These are phyloP conservation scores for Drosophila rhopaloa DNA, from an alignment of 1,140 invertebrate genomes.

Conservation along the genomic window DNA sequence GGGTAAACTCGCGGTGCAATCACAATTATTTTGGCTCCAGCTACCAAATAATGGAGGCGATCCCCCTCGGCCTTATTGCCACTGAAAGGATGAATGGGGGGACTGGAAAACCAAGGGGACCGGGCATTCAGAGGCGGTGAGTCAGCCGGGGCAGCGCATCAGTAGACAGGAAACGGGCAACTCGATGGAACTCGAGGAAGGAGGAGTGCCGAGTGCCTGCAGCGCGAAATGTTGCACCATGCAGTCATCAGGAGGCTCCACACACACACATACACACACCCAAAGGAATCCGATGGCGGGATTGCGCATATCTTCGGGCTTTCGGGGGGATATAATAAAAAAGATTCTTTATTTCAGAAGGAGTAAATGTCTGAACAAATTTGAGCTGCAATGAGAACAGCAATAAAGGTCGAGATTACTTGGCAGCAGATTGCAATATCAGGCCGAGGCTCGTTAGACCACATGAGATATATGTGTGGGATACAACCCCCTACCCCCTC, in stretches of 20 bases:
- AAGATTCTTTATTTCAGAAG: slow-evolving; percentile 65
- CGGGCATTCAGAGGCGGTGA: slow-evolving; percentile 40
- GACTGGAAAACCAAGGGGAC: neutral
- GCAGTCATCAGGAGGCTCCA: slow-evolving; percentile 17
- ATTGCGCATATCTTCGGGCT: slow-evolving; percentile 41
- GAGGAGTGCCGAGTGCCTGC: slow-evolving; percentile 42
- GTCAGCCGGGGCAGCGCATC: slow-evolving; percentile 38
- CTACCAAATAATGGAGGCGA: slow-evolving; percentile 31
- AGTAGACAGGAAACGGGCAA: slow-evolving; percentile 60
- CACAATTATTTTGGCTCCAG: slow-evolving; percentile 35
- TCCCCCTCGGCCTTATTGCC: slow-evolving; percentile 14
- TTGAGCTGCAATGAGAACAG: slow-evolving; percentile 61
- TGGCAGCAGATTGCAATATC: slow-evolving; percentile 69
- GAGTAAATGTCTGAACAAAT: slow-evolving; percentile 60
- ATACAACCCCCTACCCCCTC: slow-evolving; percentile 2
- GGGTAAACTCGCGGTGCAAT: slow-evolving; percentile 35
- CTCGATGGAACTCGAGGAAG: neutral
- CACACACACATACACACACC: slow-evolving; percentile 8
- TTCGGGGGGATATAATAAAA: slow-evolving; percentile 66
- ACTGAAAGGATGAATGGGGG: slow-evolving; percentile 18
- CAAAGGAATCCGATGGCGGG: slow-evolving; percentile 10
- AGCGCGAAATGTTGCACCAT: slow-evolving; percentile 78
- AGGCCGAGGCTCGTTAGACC: slow-evolving; percentile 55
- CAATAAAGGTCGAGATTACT: slow-evolving; percentile 55
- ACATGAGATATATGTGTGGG: slow-evolving; percentile 45